Evolutionary conservation across 2,113 vertebrate species (phyloP).

Genomic region (Tenrec ecaudatus): DNA sequence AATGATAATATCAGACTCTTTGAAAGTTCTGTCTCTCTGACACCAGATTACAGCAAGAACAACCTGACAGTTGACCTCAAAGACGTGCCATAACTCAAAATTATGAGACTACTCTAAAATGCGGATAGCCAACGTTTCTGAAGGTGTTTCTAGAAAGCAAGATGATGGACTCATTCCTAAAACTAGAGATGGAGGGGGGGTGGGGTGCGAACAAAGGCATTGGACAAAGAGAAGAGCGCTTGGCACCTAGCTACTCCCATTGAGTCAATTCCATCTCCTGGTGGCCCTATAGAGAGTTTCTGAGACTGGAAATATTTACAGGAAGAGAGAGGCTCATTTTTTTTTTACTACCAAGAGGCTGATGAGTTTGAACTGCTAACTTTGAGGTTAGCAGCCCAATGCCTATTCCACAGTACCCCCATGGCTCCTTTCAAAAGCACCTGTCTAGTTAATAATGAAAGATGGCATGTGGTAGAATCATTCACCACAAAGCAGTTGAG

Average conservation of each 20-base stretch:
- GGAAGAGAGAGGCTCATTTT: too few relatives aligned
- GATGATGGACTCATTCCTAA: background rate
- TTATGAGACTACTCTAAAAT: slow-evolving; percentile 7
- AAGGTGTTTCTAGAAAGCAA: background rate
- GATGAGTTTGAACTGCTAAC: too few relatives aligned
- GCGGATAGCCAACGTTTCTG: background rate
- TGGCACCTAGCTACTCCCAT: background rate
- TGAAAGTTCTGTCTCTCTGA: slow-evolving; percentile 36
- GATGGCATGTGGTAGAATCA: background rate
- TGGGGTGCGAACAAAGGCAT: too few relatives aligned
- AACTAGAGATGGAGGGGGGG: too few relatives aligned
- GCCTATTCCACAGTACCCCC: too few relatives aligned
- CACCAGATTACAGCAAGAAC: slow-evolving; percentile 37
- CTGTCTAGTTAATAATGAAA: background rate
- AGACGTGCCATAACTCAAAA: slow-evolving; percentile 11
- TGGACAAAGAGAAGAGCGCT: too few relatives aligned
- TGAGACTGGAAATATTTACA: too few relatives aligned
- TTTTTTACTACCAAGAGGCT: too few relatives aligned
- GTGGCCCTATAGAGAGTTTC: too few relatives aligned
- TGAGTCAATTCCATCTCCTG: too few relatives aligned
- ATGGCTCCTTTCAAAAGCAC: background rate
- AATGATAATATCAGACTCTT: background rate
- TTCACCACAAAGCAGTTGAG: background rate
- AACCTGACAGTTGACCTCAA: slow-evolving; percentile 34
- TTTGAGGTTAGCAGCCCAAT: too few relatives aligned